phyloP scores from a whole-genome alignment of 2,113 vertebrate genomes.

The Alces alces region DNA sequence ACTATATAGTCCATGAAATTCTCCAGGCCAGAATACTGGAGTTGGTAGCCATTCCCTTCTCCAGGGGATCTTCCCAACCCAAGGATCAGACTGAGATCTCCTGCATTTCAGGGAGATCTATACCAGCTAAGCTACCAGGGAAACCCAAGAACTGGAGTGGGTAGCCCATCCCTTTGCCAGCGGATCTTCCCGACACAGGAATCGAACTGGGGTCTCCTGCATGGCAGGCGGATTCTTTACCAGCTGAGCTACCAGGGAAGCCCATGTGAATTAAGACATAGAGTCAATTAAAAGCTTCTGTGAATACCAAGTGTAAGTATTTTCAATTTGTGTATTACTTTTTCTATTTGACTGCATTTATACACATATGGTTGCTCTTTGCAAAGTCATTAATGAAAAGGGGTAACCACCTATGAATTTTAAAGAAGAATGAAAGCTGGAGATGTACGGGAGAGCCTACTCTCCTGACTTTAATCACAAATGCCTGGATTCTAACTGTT shows the following conservation, averaged over 20 bases:
- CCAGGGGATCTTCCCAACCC: neutral
- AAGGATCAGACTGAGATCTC: accelerated
- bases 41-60: neutral
- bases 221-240: neutral
- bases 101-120: neutral
- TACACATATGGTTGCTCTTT: neutral
- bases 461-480: neutral
- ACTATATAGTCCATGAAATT: neutral
- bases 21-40: neutral
- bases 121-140: neutral
- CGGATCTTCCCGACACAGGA: neutral
- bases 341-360: neutral
- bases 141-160: neutral
- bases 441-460: neutral
- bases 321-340: neutral
- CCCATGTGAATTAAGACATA: neutral
- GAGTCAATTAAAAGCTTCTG: neutral
- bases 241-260: neutral
- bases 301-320: neutral
- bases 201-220: neutral
- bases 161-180: neutral
- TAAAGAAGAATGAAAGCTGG: neutral
- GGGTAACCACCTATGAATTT: neutral
- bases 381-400: neutral
- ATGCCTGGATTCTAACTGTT: neutral